A percentile compares a stretch with the other conserved stretches of the same genome.
phyloP scores from a whole-genome alignment of 2,888 invertebrate species.

The Microplitis manilae region DNA sequence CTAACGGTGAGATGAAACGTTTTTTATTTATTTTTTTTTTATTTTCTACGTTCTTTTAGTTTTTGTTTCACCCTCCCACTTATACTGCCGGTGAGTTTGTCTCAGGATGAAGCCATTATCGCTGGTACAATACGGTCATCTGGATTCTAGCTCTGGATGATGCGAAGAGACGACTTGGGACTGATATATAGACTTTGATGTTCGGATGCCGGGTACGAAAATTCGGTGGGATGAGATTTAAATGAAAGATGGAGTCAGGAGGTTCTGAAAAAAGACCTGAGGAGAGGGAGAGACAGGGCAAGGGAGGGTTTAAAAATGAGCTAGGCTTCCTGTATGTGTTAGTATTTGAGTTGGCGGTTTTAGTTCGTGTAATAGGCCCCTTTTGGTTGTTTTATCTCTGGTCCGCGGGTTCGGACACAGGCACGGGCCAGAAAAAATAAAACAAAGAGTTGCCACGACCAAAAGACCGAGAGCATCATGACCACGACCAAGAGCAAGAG shows the following conservation, averaged over 20 bases:
- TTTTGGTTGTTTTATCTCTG: background rate
- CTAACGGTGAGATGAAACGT: conserved; percentile 33
- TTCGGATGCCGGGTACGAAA: no score
- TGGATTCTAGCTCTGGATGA: background rate
- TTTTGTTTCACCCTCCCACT: conserved; percentile 15
- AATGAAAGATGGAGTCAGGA: no score
- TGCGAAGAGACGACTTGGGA: background rate
- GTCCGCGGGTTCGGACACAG: background rate
- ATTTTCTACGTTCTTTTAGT: background rate
- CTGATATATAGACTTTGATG: background rate
- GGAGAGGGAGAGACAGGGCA: no score
- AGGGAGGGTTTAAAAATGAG: background rate
- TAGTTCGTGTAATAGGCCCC: background rate
- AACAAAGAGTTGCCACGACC: background rate
- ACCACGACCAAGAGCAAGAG: background rate
- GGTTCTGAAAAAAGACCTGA: no score
- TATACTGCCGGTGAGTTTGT: background rate
- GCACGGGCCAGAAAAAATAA: background rate
- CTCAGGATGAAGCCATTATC: conserved; percentile 28
- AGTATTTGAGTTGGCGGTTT: background rate
- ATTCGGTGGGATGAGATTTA: no score
- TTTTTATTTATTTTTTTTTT: conserved; percentile 12
- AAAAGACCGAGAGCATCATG: background rate
- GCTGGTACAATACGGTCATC: background rate
- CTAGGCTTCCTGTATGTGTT: background rate